Conservation (phyloP, 2,797 vertebrate genomes). For the Knipowitschia caucasica region DNA sequence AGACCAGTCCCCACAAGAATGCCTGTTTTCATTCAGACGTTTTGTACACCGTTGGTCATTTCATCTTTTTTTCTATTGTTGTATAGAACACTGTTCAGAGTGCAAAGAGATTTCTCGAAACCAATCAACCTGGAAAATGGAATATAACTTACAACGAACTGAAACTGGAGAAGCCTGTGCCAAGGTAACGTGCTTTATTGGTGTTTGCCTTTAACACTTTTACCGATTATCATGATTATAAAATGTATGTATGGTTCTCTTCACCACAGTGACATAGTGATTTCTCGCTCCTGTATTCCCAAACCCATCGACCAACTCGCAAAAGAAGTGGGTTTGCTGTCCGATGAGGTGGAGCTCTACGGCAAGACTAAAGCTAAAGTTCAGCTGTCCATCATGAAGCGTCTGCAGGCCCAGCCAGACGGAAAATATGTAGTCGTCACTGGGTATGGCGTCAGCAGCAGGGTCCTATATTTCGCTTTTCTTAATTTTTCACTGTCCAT, state of each 20-base stretch:
- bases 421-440: slow-evolving; percentile 97
- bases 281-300: slow-evolving; percentile 86
- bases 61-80: slow-evolving; percentile 7
- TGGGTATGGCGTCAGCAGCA: slow-evolving; percentile 84
- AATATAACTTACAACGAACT: slow-evolving; percentile 83
- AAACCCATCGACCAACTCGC: slow-evolving; percentile 84
- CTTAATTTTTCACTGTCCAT: too few species aligned
- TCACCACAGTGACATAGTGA: slow-evolving; percentile 86
- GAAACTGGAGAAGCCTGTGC: slow-evolving; percentile 83
- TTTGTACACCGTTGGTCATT: neutral
- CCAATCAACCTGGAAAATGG: slow-evolving; percentile 86
- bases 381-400: slow-evolving; percentile 80
- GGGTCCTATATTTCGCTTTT: too few species aligned
- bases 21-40: too few species aligned
- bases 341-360: slow-evolving; percentile 88
- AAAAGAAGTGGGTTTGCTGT: slow-evolving; percentile 85
- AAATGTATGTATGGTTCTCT: neutral
- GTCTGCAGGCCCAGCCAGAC: slow-evolving; percentile 83
- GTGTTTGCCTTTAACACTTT: neutral
- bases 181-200: slow-evolving; percentile 77
- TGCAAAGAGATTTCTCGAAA: slow-evolving; percentile 85
- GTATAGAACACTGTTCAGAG: slow-evolving; percentile 91
- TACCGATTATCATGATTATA: too few species aligned
- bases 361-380: slow-evolving; percentile 95
- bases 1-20: too few species aligned